Evolutionary conservation across 2,797 vertebrate species (phyloP).

Genomic region (Eurystomus glaucurus): DNA sequence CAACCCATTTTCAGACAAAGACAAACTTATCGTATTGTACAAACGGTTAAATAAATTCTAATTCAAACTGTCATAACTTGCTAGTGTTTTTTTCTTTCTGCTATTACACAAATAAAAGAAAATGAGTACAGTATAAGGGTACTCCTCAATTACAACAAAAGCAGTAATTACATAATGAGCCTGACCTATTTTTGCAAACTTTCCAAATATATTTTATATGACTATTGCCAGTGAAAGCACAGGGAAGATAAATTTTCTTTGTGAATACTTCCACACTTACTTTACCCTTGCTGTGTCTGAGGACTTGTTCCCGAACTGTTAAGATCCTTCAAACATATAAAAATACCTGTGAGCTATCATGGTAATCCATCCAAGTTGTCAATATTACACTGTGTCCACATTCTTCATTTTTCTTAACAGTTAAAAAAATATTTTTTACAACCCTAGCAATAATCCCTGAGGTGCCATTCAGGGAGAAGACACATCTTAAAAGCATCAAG

Average conservation of each 20-base stretch:
- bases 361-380: neutral
- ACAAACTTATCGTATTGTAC: neutral
- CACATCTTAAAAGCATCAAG: neutral
- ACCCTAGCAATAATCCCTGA: neutral
- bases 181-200: neutral
- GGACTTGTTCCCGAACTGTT: neutral
- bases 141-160: neutral
- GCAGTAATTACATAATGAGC: neutral
- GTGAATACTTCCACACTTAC: neutral
- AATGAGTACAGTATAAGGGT: neutral
- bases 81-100: neutral
- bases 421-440: neutral
- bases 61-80: neutral
- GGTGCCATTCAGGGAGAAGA: neutral
- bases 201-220: neutral
- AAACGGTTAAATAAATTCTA: neutral
- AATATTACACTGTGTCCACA: neutral
- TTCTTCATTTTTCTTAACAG: rapidly evolving
- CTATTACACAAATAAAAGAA: neutral
- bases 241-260: neutral
- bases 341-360: neutral
- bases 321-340: neutral
- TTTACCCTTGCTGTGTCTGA: neutral
- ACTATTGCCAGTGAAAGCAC: neutral
- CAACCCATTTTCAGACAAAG: neutral